These are phyloP conservation scores for Drosophila rufa DNA, from an alignment of 1,140 invertebrate genomes.

Conservation along the genomic window DNA sequence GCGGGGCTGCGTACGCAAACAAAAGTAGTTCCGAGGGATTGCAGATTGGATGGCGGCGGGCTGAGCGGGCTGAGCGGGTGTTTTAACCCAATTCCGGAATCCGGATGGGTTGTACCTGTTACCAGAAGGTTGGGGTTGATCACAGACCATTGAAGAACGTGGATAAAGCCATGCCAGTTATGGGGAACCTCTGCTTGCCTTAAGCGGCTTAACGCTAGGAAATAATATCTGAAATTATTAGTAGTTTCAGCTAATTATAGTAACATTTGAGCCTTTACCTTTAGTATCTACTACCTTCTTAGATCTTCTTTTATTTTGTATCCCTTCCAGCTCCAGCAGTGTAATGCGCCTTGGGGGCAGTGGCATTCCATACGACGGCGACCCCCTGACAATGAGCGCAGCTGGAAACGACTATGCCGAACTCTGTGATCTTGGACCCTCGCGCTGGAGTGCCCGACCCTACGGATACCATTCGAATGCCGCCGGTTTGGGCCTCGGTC, in stretches of 20 bases:
- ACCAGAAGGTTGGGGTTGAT: background rate
- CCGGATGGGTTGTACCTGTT: slow-evolving; percentile 20
- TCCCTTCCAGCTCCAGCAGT: slow-evolving; percentile 69
- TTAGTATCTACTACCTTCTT: background rate
- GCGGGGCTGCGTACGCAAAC: slow-evolving; percentile 64
- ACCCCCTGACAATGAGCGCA: slow-evolving; percentile 85
- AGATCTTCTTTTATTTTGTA: no score
- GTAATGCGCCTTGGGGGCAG: slow-evolving; percentile 85
- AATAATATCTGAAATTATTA: background rate
- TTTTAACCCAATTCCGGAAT: slow-evolving; percentile 48
- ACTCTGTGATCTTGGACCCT: slow-evolving; percentile 85
- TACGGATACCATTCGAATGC: slow-evolving; percentile 77
- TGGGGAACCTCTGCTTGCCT: slow-evolving; percentile 6
- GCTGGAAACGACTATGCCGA: slow-evolving; percentile 85
- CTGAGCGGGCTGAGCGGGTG: slow-evolving; percentile 1
- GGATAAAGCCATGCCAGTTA: background rate
- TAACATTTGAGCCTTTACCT: background rate
- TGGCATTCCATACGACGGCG: slow-evolving; percentile 85
- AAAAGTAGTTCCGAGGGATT: slow-evolving; percentile 42
- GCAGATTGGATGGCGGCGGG: slow-evolving; percentile 3
- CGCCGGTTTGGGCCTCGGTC: slow-evolving; percentile 43
- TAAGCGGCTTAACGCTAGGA: background rate
- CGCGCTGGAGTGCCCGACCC: slow-evolving; percentile 83
- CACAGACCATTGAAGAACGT: slow-evolving; percentile 4
- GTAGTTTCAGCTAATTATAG: background rate